Evolutionary conservation across 1,140 invertebrate genomes (phyloP).

Genomic region (Brachystomella parvula): DNA sequence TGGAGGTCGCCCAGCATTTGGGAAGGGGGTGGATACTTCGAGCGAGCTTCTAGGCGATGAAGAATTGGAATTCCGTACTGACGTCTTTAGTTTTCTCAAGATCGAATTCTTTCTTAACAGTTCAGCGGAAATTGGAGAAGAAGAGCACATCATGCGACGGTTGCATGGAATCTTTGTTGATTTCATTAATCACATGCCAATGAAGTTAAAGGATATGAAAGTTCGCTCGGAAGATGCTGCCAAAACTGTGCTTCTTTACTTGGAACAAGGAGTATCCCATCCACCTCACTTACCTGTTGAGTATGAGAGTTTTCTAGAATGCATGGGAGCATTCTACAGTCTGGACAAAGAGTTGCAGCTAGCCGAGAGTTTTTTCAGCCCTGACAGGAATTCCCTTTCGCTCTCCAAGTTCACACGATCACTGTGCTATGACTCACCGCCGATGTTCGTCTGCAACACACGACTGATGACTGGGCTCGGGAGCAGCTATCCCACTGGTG

Average conservation of each 20-base stretch:
- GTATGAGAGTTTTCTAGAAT: conserved; percentile 34
- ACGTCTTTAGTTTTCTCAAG: conserved; percentile 31
- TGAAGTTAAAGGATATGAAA: conserved; percentile 72
- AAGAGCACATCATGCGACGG: conserved; percentile 54
- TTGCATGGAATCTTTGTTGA: conserved; percentile 81
- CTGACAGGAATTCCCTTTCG: conserved; percentile 41
- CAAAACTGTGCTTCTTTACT: conserved; percentile 67
- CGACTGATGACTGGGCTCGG: conserved; percentile 77
- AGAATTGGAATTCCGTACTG: conserved; percentile 31
- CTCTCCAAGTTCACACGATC: conserved; percentile 84
- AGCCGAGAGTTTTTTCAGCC: conserved; percentile 26
- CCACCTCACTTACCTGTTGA: conserved; percentile 20
- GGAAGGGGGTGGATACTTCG: neutral
- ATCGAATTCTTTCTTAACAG: conserved; percentile 22
- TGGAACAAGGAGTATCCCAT: conserved; percentile 29
- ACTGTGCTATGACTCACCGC: conserved; percentile 72
- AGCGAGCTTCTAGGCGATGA: conserved; percentile 16
- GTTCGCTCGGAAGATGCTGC: conserved; percentile 76
- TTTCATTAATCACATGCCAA: conserved; percentile 85
- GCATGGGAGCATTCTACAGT: conserved; percentile 25
- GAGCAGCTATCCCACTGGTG: conserved; percentile 62
- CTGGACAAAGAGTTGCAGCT: conserved; percentile 17
- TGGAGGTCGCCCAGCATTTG: neutral
- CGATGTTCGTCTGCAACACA: conserved; percentile 77
- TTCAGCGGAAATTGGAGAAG: neutral